Percentiles rank a stretch among this genome's conserved stretches.
Conservation (phyloP, 2,888 invertebrate genomes). For the Buathra laborator region DNA sequence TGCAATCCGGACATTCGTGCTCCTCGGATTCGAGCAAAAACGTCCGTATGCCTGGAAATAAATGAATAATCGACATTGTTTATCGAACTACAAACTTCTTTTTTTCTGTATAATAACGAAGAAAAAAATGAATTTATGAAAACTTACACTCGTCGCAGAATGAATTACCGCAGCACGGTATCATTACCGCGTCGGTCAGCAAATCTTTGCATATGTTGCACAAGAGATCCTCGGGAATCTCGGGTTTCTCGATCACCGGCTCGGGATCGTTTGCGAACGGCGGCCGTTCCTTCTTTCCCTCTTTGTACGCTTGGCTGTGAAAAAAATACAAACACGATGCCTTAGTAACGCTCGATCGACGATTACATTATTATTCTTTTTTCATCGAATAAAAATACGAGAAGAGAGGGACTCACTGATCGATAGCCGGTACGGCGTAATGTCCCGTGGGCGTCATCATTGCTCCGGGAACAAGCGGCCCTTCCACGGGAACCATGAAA, state of each 20-base stretch:
- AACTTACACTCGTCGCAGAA: slow-evolving; percentile 99
- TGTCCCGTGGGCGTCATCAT: slow-evolving; percentile 95
- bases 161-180: slow-evolving; percentile 99
- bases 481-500: slow-evolving; percentile 97
- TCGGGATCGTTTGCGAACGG: slow-evolving; percentile 88
- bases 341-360: neutral
- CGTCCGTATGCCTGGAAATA: slow-evolving; percentile 91
- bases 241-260: slow-evolving; percentile 87
- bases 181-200: slow-evolving; percentile 98
- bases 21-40: slow-evolving; percentile 96
- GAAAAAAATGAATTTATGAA: neutral
- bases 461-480: slow-evolving; percentile 95
- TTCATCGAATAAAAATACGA: neutral
- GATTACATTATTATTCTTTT: neutral
- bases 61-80: slow-evolving; percentile 13
- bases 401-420: slow-evolving; percentile 89
- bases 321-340: slow-evolving; percentile 23
- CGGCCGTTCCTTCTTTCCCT: slow-evolving; percentile 90
- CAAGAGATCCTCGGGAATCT: slow-evolving; percentile 95
- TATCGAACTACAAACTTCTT: slow-evolving; percentile 35
- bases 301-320: slow-evolving; percentile 91
- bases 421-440: slow-evolving; percentile 95
- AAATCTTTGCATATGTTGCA: slow-evolving; percentile 97
- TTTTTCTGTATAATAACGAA: neutral
- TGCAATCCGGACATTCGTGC: slow-evolving; percentile 97